Evolutionary conservation across 2,888 invertebrate genomes (phyloP).

Genomic region (Parapristionchus giblindavisi): DNA sequence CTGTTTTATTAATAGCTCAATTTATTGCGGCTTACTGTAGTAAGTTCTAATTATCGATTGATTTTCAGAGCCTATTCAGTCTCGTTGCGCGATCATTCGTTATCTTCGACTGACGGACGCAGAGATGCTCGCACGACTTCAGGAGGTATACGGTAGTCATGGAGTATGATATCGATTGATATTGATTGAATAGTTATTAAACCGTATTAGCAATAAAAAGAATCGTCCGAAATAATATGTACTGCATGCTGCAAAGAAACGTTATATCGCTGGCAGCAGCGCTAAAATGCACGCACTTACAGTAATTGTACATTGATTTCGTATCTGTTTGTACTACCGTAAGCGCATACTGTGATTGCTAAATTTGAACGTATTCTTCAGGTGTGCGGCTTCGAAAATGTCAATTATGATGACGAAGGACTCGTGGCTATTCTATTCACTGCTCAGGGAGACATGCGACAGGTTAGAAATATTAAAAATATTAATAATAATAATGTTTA

Average conservation of each 20-base stretch:
- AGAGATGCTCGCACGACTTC: slow-evolving; percentile 84
- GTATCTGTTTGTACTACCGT: background rate
- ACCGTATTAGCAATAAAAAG: too few species aligned
- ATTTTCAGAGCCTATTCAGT: slow-evolving; percentile 88
- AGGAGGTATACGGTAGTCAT: slow-evolving; percentile 77
- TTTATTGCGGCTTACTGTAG: background rate
- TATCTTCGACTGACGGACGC: slow-evolving; percentile 89
- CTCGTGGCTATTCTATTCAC: slow-evolving; percentile 95
- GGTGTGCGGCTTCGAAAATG: slow-evolving; percentile 49
- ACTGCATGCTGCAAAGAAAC: too few species aligned
- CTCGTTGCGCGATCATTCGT: slow-evolving; percentile 93
- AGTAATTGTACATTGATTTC: background rate
- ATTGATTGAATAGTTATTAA: too few species aligned
- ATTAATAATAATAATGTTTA: too few species aligned
- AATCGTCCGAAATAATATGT: too few species aligned
- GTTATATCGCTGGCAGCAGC: too few species aligned
- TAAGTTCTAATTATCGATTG: background rate
- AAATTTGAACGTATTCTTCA: background rate
- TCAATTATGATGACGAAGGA: slow-evolving; percentile 89
- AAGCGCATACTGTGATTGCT: background rate
- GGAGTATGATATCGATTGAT: too few species aligned
- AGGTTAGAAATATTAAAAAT: too few species aligned
- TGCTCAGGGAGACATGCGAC: slow-evolving; percentile 97
- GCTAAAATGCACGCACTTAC: too few species aligned
- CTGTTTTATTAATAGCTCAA: background rate